A percentile compares a stretch with the other conserved stretches of the same genome.
phyloP scores from a whole-genome alignment of 1,140 invertebrate species.

The silkworm (Bombyx mori) region ASM3026992v2 NC_085111.1:6938001-6938500 shows the following conservation, averaged over 20 bases:
- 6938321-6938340: no score
- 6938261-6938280: constrained; percentile 27
- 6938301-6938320: no score
- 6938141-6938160: constrained; percentile 8
- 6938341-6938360: no score
- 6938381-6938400: no score
- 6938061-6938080: constrained; percentile 14
- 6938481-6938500: no score
- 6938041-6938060: constrained; percentile 7
- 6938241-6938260: constrained; percentile 4
- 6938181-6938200: constrained; percentile 14
- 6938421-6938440: no score
- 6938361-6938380: no score
- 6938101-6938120: neutral
- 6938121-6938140: constrained; percentile 5
- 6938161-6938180: constrained; percentile 22
- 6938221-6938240: constrained; percentile 10
- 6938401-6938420: no score
- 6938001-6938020: constrained; percentile 8
- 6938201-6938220: constrained; percentile 7
- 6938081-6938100: constrained; percentile 8
- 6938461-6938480: no score
- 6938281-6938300: no score
- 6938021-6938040: constrained; percentile 10
- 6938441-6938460: no score